These are phyloP conservation scores for Unio pictorum DNA, from an alignment of 2,888 invertebrate species.

Conservation along the genomic window DNA sequence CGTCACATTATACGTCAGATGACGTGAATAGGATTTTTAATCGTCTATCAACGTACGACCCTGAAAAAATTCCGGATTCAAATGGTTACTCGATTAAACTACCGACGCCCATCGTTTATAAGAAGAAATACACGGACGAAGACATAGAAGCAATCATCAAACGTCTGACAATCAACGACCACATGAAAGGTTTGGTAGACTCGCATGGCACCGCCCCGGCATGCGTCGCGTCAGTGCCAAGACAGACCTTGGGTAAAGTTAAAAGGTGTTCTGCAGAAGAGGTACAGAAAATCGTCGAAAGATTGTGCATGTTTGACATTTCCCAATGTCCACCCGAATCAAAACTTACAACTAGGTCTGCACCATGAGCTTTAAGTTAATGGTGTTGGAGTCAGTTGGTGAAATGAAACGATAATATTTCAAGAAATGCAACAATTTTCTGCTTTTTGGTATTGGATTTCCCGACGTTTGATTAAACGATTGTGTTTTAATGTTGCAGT, in stretches of 20 bases:
- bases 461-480: too few relatives aligned
- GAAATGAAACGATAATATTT: too few relatives aligned
- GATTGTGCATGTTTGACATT: conserved; percentile 39
- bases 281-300: conserved; percentile 52
- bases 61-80: conserved; percentile 45
- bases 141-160: conserved; percentile 44
- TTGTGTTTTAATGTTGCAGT: too few relatives aligned
- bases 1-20: conserved; percentile 21
- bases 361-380: too few relatives aligned
- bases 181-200: conserved; percentile 35
- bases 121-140: conserved; percentile 43
- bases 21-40: conserved; percentile 26
- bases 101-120: conserved; percentile 43
- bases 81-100: conserved; percentile 41
- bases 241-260: conserved; percentile 40
- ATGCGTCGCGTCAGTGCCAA: conserved; percentile 34
- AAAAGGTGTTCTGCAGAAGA: conserved; percentile 46
- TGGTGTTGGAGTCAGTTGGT: too few relatives aligned
- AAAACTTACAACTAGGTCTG: conserved; percentile 1
- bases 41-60: conserved; percentile 37
- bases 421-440: too few relatives aligned
- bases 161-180: conserved; percentile 42
- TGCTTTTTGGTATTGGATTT: too few relatives aligned
- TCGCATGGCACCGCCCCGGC: conserved; percentile 33
- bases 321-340: conserved; percentile 38